These are phyloP conservation scores for Tachina fera DNA, from an alignment of 2,888 invertebrate species.

Conservation along the genomic window DNA sequence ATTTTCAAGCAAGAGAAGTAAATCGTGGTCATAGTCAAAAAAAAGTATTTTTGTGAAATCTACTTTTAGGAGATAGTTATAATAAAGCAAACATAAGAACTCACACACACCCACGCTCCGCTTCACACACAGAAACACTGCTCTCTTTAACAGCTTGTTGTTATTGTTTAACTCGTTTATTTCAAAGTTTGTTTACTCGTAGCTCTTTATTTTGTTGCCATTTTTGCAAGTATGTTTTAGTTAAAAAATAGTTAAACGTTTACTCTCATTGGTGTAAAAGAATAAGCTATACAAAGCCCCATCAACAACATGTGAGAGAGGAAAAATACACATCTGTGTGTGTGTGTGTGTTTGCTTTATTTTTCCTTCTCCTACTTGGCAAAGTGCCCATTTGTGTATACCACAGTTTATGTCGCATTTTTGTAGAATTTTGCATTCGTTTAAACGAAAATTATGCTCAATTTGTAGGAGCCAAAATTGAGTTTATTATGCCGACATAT, in stretches of 20 bases:
- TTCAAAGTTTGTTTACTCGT: not conserved
- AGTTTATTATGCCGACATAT: not conserved
- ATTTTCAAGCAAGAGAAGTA: not conserved
- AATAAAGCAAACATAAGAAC: not conserved
- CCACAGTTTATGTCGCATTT: constrained; percentile 33
- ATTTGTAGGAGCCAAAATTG: constrained; percentile 38
- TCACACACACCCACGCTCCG: not conserved
- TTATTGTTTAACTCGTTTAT: constrained; percentile 37
- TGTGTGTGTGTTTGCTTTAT: not conserved
- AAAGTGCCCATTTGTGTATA: constrained; percentile 69
- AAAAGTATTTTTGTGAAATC: constrained; percentile 10
- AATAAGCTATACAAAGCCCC: constrained; percentile 41
- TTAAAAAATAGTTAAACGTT: not conserved
- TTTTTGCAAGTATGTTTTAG: not conserved
- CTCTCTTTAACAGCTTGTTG: constrained; percentile 40
- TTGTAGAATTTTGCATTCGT: constrained; percentile 10
- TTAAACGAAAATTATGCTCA: not conserved
- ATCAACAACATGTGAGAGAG: not conserved
- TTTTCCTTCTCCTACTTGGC: constrained; percentile 62
- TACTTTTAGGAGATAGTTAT: constrained; percentile 54
- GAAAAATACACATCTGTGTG: not conserved
- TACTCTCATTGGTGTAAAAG: constrained; percentile 56
- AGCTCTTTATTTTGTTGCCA: not conserved
- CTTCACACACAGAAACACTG: not conserved
- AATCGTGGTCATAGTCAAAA: too few relatives aligned